Evolutionary conservation across 2,797 vertebrate genomes (phyloP).

Genomic region (Buceros bicornis): DNA sequence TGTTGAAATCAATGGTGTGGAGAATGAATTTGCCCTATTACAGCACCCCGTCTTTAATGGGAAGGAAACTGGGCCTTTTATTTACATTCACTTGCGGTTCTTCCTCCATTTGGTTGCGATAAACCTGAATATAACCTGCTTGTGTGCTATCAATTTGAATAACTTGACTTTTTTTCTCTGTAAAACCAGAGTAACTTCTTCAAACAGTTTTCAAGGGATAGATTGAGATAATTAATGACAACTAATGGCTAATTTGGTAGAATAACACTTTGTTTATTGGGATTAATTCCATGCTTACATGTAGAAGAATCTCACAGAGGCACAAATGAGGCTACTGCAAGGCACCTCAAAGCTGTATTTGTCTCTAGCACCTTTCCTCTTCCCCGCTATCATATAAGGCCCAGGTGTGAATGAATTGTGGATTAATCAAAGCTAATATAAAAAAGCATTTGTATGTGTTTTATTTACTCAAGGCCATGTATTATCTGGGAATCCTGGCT

Average conservation of each 20-base stretch:
- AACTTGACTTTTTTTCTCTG: neutral
- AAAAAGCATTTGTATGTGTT: neutral
- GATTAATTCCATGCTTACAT: neutral
- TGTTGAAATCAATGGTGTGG: neutral
- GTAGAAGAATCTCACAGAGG: fast-evolving
- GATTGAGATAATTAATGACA: slow-evolving; percentile 3
- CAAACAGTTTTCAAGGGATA: neutral
- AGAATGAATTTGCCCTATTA: neutral
- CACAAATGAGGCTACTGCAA: neutral
- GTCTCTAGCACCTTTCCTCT: neutral
- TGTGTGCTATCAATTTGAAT: neutral
- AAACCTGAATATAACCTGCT: neutral
- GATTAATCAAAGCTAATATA: neutral
- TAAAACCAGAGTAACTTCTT: neutral
- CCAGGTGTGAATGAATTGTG: neutral
- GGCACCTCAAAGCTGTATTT: neutral
- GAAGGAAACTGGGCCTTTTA: neutral
- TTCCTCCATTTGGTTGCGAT: neutral
- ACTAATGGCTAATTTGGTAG: neutral
- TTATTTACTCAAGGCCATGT: neutral
- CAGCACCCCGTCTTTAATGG: neutral
- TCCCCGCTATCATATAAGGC: neutral
- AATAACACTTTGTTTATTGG: neutral
- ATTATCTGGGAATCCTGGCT: neutral
- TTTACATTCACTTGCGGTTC: neutral